A percentile compares a stretch with the other conserved stretches of the same genome.
phyloP scores from a whole-genome alignment of 2,797 vertebrate genomes.

The Anniella stebbinsi region DNA sequence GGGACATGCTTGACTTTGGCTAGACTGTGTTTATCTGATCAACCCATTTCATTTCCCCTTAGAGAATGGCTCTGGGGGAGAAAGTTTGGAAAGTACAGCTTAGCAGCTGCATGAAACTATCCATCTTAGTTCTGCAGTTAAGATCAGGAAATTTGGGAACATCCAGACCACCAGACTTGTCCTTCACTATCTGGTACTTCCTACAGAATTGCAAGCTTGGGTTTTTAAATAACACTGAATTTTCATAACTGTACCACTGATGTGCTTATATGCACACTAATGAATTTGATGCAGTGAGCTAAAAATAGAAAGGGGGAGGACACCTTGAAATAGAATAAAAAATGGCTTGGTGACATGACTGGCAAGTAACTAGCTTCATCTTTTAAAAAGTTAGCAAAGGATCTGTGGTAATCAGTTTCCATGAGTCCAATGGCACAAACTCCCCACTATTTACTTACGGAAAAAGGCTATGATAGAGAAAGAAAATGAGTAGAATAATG shows the following conservation, averaged over 20 bases:
- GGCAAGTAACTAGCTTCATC: background rate
- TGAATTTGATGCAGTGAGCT: background rate
- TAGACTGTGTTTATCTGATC: background rate
- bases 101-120: background rate
- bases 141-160: background rate
- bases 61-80: background rate
- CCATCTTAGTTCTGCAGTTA: background rate
- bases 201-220: background rate
- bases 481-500: background rate
- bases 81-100: background rate
- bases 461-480: background rate
- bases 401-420: background rate
- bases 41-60: background rate
- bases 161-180: background rate
- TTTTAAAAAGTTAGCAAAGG: background rate
- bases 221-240: background rate
- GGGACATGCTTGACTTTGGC: background rate
- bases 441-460: background rate
- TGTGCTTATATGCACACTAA: background rate
- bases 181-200: background rate
- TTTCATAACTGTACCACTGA: background rate
- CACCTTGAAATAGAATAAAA: background rate
- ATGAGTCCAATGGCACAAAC: background rate
- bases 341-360: background rate
- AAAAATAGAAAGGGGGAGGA: background rate